Percentiles rank a stretch among this genome's conserved stretches.
phyloP scores from a whole-genome alignment of 2,888 invertebrate genomes.

The Itoplectis maculator region DNA sequence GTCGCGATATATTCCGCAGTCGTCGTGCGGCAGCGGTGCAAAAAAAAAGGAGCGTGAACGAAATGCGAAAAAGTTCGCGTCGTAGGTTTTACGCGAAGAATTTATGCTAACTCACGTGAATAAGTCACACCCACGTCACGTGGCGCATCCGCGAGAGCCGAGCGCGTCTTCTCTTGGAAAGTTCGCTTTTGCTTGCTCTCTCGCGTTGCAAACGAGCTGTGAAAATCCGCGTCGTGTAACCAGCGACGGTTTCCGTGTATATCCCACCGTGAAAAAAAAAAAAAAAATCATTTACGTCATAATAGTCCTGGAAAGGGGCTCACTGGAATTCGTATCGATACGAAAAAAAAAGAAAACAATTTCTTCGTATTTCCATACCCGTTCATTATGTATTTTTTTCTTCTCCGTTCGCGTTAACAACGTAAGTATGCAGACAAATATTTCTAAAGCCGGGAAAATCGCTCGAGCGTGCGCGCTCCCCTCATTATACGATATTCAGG shows the following conservation, averaged over 20 bases:
- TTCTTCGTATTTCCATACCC: background rate
- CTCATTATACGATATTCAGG: slow-evolving; percentile 32
- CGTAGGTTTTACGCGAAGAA: slow-evolving; percentile 28
- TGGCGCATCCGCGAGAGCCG: slow-evolving; percentile 44
- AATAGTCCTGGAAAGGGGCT: slow-evolving; percentile 2
- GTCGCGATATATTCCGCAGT: background rate
- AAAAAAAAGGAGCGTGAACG: slow-evolving; percentile 22
- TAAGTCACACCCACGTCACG: slow-evolving; percentile 62
- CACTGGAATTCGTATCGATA: background rate
- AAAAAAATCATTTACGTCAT: slow-evolving; percentile 17
- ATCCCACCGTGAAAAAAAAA: too few species aligned
- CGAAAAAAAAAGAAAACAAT: background rate
- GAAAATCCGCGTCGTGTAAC: background rate
- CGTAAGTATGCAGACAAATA: background rate
- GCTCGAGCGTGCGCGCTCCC: slow-evolving; percentile 20
- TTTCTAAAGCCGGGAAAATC: background rate
- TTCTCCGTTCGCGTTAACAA: background rate
- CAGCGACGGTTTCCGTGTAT: background rate
- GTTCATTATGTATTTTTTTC: background rate
- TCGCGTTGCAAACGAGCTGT: background rate
- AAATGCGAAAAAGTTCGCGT: slow-evolving; percentile 8
- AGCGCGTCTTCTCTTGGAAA: slow-evolving; percentile 58
- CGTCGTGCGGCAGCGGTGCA: background rate
- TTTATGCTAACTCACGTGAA: slow-evolving; percentile 51
- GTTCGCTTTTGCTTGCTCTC: slow-evolving; percentile 31